Percentiles rank a stretch among this genome's conserved stretches.
phyloP scores from a whole-genome alignment of 2,888 invertebrate genomes.

The Callinectes sapidus region DNA sequence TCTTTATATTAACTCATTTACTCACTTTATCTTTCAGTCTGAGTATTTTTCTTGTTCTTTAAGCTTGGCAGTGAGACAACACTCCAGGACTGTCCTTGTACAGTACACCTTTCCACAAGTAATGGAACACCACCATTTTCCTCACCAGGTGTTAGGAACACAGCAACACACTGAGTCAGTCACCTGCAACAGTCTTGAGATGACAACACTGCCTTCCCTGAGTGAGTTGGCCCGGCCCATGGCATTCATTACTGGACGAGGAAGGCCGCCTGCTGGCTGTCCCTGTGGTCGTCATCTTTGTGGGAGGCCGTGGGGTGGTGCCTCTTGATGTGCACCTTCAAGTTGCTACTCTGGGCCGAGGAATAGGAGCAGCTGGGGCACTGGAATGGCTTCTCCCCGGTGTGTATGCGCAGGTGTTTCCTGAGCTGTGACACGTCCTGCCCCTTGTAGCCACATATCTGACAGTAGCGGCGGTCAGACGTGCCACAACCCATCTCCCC shows the following conservation, averaged over 20 bases:
- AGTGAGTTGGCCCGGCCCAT: not conserved
- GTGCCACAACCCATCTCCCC: not conserved
- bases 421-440: constrained; percentile 55
- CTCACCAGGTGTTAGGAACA: not conserved
- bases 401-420: constrained; percentile 60
- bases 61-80: not conserved
- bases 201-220: not conserved
- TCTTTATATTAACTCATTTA: too few relatives aligned
- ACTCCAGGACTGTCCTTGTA: not conserved
- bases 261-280: not conserved
- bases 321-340: constrained; percentile 50
- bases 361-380: constrained; percentile 54
- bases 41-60: not conserved
- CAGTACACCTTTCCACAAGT: not conserved
- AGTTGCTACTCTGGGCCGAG: constrained; percentile 61
- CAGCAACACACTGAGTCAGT: not conserved
- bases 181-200: not conserved
- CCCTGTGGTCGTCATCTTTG: not conserved
- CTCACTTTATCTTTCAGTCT: too few relatives aligned
- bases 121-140: not conserved
- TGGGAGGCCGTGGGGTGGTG: constrained; percentile 36
- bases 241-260: constrained; percentile 19
- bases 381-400: constrained; percentile 59
- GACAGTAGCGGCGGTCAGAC: constrained; percentile 50
- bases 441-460: constrained; percentile 57